Evolutionary conservation across 2,113 vertebrate species (phyloP), one percentile per base, ranked within the genome.

Genomic region (Seriola aureovittata): DNA sequence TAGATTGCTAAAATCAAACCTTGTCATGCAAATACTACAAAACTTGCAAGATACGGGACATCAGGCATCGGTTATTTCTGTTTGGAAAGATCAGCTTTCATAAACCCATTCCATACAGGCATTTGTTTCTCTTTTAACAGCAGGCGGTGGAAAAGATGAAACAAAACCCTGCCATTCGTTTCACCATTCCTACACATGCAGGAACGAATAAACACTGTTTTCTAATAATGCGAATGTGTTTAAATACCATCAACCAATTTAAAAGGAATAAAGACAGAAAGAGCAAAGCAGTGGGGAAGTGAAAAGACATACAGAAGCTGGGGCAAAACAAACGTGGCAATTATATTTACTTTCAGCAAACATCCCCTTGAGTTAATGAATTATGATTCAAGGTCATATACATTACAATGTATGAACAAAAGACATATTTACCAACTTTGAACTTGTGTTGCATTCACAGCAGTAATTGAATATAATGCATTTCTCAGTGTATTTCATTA

Each of bases 381-480:
- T 88, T 79, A 79, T 40, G 19, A 80, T 75, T 65, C 78, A 80
- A 82, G 81, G 77, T 84, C 79, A 80, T 71, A 58, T 75, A 80
- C 8, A 81, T 75, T 72, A 69, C 60, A 78, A 1, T 38, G 29
- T 50, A 66, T 8, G 42, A 80, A 85, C 57, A 81, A 58, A 81
- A 81, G 71, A 69, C 38, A 36, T 64, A 81, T 88, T 92, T 80
- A 66, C 67, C 71, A 80, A 64, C 78, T 83, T 55, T 86, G 55
- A 84, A 75, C 23, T 57, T 0, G 0, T 79, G 76, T 74, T 69
- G 66, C 64, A 82, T 63, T 75, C 79, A 81, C 50, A 69, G 54
- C 25, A 1, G 4, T 66, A 89, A 89, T 84, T 88, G 69, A 92
- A 74, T 85, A 88, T 85, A 82, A 80, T 78, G 57, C 73, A 60